Evolutionary conservation across 2,113 vertebrate species (phyloP), one percentile per base, ranked within the genome.

Genomic region (Puffinus mauretanicus): DNA sequence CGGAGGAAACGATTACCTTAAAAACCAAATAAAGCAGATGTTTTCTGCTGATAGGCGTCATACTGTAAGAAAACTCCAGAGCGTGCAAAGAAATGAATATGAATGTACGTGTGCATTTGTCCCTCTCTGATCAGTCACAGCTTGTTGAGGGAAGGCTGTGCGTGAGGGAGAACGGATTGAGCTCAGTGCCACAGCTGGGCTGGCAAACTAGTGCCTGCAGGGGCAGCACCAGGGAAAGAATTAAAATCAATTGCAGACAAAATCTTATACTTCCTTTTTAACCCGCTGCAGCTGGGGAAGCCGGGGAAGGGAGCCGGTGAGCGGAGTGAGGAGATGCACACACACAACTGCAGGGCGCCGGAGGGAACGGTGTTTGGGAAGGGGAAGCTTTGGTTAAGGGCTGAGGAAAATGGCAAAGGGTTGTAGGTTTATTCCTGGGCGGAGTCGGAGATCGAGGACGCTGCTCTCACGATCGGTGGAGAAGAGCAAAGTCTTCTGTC

Each of bases 21-120:
- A 88, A 89, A 91, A 83, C 12, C 64, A 97, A 96, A 95, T 76
- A 89, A 97, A 97, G 82, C 93, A 94, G 91, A 96, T 97, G 85
- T 94, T 97, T 97, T 94, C 75, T 93, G 97, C 90, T 97, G 94
- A 97, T 96, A 96, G 96, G 93, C 66, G 9, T 95, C 95, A 81
- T 49, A 75, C 78, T 92, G 40, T 92, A 95, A 94, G 88, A 95
- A 95, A 95, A 89, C 36, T 76, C 85, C 3, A 6, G 92, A 96
- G 81, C 19, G 4, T 67, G 80, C 65, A 62, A 66, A 81, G 65
- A 95, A 86, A 76, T 82, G 73, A 90, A 47, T 77, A 61, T 32
- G 82, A 82, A 88, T 75, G 52, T 42, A 46, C 0, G 9, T 86
- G 72, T 71, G 75, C 52, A 11, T 83, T 52, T 86, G 66, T 88